Conservation (phyloP, 2,113 vertebrate genomes). For the Machaerirhynchus nigripectus region DNA sequence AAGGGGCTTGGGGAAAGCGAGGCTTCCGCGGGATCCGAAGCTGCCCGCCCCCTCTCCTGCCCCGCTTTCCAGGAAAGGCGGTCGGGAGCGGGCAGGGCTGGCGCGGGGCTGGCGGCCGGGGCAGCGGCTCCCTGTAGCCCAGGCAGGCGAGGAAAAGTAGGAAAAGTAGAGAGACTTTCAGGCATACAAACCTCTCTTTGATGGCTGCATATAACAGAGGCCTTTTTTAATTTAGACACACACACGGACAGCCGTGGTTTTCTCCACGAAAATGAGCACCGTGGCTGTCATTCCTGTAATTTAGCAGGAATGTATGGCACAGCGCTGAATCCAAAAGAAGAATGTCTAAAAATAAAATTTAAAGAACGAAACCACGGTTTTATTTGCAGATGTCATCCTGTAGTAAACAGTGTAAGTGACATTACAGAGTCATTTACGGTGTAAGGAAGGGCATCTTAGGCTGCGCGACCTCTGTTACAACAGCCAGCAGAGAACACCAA, state of each 20-base stretch:
- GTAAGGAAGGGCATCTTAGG: fast-evolving
- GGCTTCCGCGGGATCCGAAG: not conserved
- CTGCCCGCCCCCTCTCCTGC: not conserved
- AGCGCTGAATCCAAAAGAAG: not conserved
- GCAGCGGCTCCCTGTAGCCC: not conserved
- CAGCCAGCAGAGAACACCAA: not conserved
- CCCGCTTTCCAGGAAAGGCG: not conserved
- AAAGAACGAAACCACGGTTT: not conserved
- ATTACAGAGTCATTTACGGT: not conserved
- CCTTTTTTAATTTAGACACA: not conserved
- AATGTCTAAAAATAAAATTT: not conserved
- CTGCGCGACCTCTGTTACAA: not conserved
- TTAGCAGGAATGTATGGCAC: slow-evolving; percentile 8
- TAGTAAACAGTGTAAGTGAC: not conserved
- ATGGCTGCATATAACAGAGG: not conserved
- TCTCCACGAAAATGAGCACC: not conserved
- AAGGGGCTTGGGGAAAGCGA: not conserved
- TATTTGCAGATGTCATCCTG: not conserved
- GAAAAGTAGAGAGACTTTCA: not conserved
- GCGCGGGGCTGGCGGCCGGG: not conserved
- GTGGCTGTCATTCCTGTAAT: not conserved
- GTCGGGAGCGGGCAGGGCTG: not conserved
- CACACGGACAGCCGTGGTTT: not conserved
- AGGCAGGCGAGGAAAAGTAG: not conserved
- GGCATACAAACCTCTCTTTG: not conserved